These are phyloP conservation scores for Stercorarius parasiticus DNA, from an alignment of 2,113 vertebrate species.

Conservation along the genomic window DNA sequence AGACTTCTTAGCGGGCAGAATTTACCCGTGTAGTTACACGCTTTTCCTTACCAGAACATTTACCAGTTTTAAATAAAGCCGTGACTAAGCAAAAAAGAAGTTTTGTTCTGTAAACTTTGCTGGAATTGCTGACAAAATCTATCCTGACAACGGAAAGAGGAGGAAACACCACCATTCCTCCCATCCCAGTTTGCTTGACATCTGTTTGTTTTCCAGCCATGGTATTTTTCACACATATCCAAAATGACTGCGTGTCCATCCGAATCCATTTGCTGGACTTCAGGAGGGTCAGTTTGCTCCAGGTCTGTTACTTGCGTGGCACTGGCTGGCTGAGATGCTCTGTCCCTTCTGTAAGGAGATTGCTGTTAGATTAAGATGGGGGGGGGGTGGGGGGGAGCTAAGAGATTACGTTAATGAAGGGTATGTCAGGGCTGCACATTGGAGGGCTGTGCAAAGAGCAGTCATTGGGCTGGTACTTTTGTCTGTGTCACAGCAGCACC, in stretches of 20 bases:
- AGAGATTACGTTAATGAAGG: background rate
- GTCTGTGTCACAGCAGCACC: rapidly evolving
- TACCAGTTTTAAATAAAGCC: background rate
- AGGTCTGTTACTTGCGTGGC: background rate
- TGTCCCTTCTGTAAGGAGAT: background rate
- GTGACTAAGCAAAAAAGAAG: background rate
- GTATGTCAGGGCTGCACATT: background rate
- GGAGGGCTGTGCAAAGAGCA: background rate
- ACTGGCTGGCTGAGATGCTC: background rate
- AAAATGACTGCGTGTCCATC: rapidly evolving
- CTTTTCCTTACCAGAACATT: background rate
- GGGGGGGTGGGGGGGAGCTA: background rate
- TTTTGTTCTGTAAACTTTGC: background rate
- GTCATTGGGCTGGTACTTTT: background rate
- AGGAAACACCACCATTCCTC: background rate
- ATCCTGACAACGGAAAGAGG: background rate
- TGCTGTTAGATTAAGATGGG: background rate
- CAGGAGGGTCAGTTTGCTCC: background rate
- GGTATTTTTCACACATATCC: background rate
- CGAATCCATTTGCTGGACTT: background rate
- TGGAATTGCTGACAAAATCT: background rate
- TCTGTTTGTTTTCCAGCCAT: background rate
- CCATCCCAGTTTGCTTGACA: background rate
- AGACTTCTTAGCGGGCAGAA: background rate
- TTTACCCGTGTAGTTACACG: background rate